Evolutionary conservation across 2,113 vertebrate species (phyloP).

Genomic region (Macquaria australasica): DNA sequence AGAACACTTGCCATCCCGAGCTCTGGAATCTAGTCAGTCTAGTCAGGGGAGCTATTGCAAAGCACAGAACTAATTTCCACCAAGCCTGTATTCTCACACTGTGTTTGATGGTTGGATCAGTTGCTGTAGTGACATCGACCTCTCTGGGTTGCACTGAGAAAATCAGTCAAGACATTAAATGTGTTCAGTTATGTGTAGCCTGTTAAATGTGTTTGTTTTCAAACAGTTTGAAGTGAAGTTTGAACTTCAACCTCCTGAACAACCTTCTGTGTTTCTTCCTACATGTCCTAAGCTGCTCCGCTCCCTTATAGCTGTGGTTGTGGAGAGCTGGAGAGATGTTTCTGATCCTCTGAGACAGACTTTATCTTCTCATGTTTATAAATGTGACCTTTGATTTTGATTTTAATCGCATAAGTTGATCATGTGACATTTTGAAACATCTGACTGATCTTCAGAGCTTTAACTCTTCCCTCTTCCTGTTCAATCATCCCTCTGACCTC

Average conservation of each 20-base stretch:
- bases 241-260: not conserved
- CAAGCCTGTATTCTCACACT: not conserved
- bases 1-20: too few relatives aligned
- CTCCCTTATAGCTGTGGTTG: not conserved
- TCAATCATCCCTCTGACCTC: constrained; percentile 1
- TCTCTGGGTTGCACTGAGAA: not conserved
- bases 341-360: not conserved
- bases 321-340: not conserved
- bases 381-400: not conserved
- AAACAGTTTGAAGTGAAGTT: constrained; percentile 3
- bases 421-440: not conserved
- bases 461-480: constrained; percentile 38
- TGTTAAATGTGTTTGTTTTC: too few relatives aligned
- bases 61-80: not conserved
- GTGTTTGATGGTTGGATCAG: not conserved
- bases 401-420: not conserved
- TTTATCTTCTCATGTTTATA: not conserved
- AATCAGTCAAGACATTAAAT: not conserved
- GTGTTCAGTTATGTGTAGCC: too few relatives aligned
- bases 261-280: constrained; percentile 3
- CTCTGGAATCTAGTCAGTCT: not conserved
- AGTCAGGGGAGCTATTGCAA: not conserved
- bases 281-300: not conserved
- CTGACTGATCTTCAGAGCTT: constrained; percentile 19
- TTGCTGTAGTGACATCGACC: not conserved